Conservation (phyloP, 2,888 invertebrate genomes). For the Fragum fragum region DNA sequence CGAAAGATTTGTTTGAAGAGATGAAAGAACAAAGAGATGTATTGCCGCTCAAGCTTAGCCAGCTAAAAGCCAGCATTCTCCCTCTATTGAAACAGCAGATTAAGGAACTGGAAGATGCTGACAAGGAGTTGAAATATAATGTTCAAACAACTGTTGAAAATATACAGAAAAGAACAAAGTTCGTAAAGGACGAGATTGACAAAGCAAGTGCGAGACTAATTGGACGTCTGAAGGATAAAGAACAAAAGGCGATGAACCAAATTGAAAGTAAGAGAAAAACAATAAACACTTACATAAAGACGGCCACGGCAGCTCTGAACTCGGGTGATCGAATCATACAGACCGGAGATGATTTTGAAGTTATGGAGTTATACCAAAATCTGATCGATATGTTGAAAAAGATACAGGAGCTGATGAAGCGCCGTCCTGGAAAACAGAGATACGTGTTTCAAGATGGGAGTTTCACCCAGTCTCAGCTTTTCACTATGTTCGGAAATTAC, state of each 20-base stretch:
- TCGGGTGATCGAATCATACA: constrained; percentile 60
- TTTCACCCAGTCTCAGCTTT: constrained; percentile 36
- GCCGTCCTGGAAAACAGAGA: constrained; percentile 45
- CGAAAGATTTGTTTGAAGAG: constrained; percentile 59
- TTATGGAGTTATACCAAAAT: constrained; percentile 65
- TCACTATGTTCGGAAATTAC: constrained; percentile 60
- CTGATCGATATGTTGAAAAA: constrained; percentile 48
- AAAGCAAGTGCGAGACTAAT: constrained; percentile 53
- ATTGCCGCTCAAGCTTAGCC: constrained; percentile 58
- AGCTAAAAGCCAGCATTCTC: constrained; percentile 58
- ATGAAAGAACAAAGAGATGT: constrained; percentile 58
- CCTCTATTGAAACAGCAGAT: constrained; percentile 62
- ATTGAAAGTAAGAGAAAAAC: constrained; percentile 46
- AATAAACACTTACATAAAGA: constrained; percentile 45
- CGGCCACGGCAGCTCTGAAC: constrained; percentile 51
- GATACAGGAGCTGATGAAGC: constrained; percentile 54
- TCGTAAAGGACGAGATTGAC: constrained; percentile 63
- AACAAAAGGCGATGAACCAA: constrained; percentile 38
- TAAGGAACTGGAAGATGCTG: constrained; percentile 57
- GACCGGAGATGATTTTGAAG: constrained; percentile 61
- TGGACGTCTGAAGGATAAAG: constrained; percentile 52
- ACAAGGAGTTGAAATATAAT: constrained; percentile 47
- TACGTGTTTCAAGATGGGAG: constrained; percentile 58
- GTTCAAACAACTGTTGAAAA: constrained; percentile 59
- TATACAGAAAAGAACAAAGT: constrained; percentile 53